Evolutionary conservation across 2,113 vertebrate species (phyloP), one percentile per base, ranked within the genome.

Genomic region (Elaphurus davidianus): DNA sequence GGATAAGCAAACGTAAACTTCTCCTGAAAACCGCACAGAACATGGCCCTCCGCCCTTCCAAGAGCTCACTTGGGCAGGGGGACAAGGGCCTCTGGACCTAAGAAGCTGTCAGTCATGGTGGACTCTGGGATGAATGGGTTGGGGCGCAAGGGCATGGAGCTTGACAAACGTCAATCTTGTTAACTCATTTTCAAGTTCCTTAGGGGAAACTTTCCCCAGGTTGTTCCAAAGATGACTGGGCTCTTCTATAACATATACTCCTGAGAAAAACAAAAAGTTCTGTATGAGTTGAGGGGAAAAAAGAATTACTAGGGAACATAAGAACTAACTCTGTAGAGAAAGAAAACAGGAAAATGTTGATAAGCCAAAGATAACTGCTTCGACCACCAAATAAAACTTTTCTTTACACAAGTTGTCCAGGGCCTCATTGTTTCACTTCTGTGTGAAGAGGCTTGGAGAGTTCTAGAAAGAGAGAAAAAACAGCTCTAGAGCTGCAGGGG

Each of bases 1-100:
- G 85, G 36, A 78, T 28, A 2, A 86, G 55, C 0, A 30, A 79
- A 98, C 97, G 76, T 96, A 94, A 97, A 81, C 88, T 96, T 97
- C 93, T 91, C 76, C 91, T 0, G 2, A 86, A 97, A 97, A 97
- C 78, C 36, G 8, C 81, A 36, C 4, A 60, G 43, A 94, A 76
- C 27, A 93, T n/a, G 92, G 93, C 78, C 83, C 2, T 78, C 76
- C 43, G 27, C 7, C 78, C 74, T 79, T 84, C 47, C 19, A 59
- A 54, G 86, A 89, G 64, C 62, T 60, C 74, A 40, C 0, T 0
- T 1, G 60, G 57, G 96, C 87, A 82, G 47, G 1, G 7, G 52
- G 7, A 36, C 28, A 27, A 62, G 43, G 30, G 1, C 14, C 2
- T 23, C 28, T 13, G 27, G 17, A 27, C 15, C 25, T 19, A 25